Percentiles rank a stretch among this genome's conserved stretches.
Evolutionary conservation across 2,797 vertebrate genomes (phyloP).

Genomic region (Syngnathus rostellatus): DNA sequence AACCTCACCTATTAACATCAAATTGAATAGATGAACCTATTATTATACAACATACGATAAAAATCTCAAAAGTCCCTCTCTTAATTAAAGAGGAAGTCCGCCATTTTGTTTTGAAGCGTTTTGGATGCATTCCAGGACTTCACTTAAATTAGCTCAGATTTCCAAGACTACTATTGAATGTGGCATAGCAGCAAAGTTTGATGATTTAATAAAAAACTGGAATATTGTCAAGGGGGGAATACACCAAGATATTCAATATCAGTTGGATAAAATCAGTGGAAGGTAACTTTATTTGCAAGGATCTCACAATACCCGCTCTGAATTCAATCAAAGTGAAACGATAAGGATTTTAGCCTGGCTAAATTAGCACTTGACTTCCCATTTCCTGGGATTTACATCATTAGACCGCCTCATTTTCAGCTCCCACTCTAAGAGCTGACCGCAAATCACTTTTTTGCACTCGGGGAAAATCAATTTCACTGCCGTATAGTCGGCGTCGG

Average conservation of each 20-base stretch:
- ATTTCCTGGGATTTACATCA: constrained; percentile 17
- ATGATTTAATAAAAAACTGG: not conserved
- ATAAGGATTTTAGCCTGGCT: constrained; percentile 5
- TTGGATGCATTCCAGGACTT: not conserved
- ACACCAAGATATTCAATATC: not conserved
- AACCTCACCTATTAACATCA: too few species aligned
- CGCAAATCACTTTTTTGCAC: constrained; percentile 7
- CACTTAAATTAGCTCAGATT: not conserved
- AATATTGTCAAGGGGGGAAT: not conserved
- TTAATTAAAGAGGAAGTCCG: not conserved
- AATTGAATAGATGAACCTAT: too few species aligned
- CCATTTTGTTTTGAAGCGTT: not conserved
- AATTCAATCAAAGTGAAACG: constrained; percentile 1
- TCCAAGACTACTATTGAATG: not conserved
- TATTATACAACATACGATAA: too few species aligned
- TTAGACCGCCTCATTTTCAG: constrained; percentile 12
- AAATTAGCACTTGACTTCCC: constrained; percentile 6
- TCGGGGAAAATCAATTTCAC: constrained; percentile 7
- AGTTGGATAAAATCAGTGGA: not conserved
- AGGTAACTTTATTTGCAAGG: not conserved
- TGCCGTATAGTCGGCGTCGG: constrained; percentile 5
- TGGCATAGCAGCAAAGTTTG: not conserved
- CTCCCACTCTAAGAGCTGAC: not conserved
- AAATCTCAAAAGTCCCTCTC: too few species aligned
- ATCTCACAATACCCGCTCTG: not conserved